Percentiles rank a stretch among this genome's conserved stretches.
phyloP scores from a whole-genome alignment of 2,797 vertebrate genomes.

The Notoglanidium macrostoma region DNA sequence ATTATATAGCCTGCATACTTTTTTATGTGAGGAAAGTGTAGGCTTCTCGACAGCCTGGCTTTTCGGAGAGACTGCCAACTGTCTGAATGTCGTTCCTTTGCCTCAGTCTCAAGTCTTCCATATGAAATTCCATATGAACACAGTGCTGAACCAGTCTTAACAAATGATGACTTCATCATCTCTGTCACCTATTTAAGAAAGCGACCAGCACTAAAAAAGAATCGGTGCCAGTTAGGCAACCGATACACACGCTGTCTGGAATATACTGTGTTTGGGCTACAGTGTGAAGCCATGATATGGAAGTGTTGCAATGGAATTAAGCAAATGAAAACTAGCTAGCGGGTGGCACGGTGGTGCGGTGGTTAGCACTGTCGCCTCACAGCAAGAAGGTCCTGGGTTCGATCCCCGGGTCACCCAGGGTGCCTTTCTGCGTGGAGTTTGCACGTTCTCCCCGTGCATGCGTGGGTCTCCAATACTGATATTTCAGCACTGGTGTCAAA shows the following conservation, averaged over 20 bases:
- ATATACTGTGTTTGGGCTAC: background rate
- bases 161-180: background rate
- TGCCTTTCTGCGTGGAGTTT: too few species aligned
- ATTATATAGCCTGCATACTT: background rate
- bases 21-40: background rate
- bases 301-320: background rate
- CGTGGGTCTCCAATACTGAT: background rate
- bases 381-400: background rate
- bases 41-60: background rate
- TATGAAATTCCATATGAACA: background rate
- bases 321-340: too few species aligned
- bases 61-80: background rate
- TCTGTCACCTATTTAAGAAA: background rate
- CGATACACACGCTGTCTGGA: background rate
- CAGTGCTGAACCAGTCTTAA: background rate
- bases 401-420: background rate
- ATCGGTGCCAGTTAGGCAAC: background rate
- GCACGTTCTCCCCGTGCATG: too few species aligned
- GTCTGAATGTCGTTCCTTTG: background rate
- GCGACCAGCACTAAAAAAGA: background rate
- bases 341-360: too few species aligned
- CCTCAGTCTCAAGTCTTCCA: background rate
- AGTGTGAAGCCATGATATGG: background rate
- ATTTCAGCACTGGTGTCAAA: background rate
- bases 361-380: background rate